Conservation (phyloP, 2,113 vertebrate species). For the Andinoacara biseriatus region DNA sequence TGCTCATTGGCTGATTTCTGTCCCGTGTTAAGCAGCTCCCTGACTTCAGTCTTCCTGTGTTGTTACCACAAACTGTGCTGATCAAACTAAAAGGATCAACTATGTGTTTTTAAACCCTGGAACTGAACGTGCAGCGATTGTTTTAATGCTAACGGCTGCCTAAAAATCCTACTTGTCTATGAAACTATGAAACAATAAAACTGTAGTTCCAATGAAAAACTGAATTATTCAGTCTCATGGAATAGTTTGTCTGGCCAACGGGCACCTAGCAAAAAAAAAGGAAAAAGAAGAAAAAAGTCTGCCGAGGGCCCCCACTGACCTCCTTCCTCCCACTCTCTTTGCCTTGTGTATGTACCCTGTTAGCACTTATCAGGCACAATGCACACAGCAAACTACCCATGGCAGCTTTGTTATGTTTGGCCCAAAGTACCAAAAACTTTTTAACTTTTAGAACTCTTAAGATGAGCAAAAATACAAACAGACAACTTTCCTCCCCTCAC, state of each 20-base stretch:
- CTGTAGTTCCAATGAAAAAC: neutral
- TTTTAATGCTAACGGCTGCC: neutral
- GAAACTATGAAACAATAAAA: neutral
- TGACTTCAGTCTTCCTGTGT: neutral
- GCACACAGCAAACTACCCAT: conserved; percentile 1
- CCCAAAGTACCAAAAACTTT: neutral
- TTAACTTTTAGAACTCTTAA: no score
- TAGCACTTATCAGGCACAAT: neutral
- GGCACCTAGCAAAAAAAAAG: neutral
- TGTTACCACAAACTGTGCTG: neutral
- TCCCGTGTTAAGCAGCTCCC: neutral
- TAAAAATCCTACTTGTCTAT: neutral
- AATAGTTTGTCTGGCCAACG: neutral
- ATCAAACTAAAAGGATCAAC: no score
- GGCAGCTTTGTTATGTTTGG: neutral
- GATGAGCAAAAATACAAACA: neutral
- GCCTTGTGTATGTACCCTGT: neutral
- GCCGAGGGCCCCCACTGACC: neutral
- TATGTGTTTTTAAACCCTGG: neutral
- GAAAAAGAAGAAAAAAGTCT: neutral
- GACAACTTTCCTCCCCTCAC: neutral
- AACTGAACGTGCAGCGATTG: neutral
- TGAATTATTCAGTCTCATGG: neutral
- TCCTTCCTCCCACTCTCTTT: conserved; percentile 3
- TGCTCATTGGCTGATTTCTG: no score